These are phyloP conservation scores for Cantharis flavilabris DNA, from an alignment of 2,888 invertebrate genomes.

Conservation along the genomic window DNA sequence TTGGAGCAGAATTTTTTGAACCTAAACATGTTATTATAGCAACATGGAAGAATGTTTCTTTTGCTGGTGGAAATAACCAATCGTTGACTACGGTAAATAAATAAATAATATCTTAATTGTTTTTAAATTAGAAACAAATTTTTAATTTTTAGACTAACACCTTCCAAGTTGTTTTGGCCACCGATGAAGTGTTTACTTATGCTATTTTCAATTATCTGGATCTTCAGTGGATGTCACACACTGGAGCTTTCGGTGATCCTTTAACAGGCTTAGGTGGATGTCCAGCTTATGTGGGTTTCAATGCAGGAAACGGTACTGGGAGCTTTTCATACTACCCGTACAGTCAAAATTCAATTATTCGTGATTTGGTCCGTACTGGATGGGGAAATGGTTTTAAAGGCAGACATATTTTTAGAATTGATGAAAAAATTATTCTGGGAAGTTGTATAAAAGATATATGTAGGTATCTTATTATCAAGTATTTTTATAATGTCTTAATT, in stretches of 20 bases:
- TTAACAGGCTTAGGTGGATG: constrained; percentile 84
- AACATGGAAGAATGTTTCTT: constrained; percentile 96
- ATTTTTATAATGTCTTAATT: too few relatives aligned
- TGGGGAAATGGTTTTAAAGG: constrained; percentile 88
- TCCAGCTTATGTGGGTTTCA: constrained; percentile 92
- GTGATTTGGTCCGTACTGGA: constrained; percentile 82
- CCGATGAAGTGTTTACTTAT: constrained; percentile 93
- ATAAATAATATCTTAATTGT: background rate
- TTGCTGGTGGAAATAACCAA: constrained; percentile 84
- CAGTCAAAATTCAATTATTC: constrained; percentile 82
- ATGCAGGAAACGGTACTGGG: constrained; percentile 92
- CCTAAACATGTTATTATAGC: constrained; percentile 89
- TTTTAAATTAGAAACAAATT: too few relatives aligned
- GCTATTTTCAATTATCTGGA: constrained; percentile 93
- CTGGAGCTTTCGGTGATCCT: constrained; percentile 89
- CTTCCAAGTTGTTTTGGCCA: constrained; percentile 91
- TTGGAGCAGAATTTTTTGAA: constrained; percentile 87
- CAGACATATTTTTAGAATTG: constrained; percentile 91
- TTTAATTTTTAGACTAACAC: constrained; percentile 78
- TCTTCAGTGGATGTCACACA: constrained; percentile 88
- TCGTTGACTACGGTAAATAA: constrained; percentile 65
- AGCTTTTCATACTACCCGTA: constrained; percentile 88
- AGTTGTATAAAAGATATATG: constrained; percentile 63
- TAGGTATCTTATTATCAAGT: too few relatives aligned
- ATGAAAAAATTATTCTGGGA: constrained; percentile 91